Conservation (phyloP, 2,888 invertebrate species). For the Drosophila borealis region DNA sequence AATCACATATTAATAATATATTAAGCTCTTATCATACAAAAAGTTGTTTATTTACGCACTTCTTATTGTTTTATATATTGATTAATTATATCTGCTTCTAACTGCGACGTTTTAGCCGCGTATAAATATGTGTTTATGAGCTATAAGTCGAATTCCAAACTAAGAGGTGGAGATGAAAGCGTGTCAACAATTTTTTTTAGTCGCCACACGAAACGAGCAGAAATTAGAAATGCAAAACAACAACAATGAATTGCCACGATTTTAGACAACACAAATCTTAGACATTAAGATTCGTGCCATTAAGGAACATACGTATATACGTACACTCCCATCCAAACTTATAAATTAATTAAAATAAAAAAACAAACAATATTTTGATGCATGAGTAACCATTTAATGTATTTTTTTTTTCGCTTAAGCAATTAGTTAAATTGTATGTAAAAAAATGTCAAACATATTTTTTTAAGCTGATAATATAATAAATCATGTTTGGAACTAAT, state of each 20-base stretch:
- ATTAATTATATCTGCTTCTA: not conserved
- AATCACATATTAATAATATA: too few relatives aligned
- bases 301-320: too few relatives aligned
- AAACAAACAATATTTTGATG: not conserved
- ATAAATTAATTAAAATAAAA: too few relatives aligned
- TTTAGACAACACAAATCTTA: too few relatives aligned
- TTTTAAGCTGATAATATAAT: constrained; percentile 3
- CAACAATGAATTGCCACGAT: not conserved
- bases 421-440: not conserved
- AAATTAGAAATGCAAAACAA: not conserved
- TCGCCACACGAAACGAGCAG: not conserved
- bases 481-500: constrained; percentile 18
- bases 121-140: too few relatives aligned
- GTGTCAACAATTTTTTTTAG: not conserved
- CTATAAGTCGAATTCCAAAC: not conserved
- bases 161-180: not conserved
- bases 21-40: too few relatives aligned
- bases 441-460: constrained; percentile 1
- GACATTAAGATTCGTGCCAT: too few relatives aligned
- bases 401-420: not conserved
- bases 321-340: too few relatives aligned
- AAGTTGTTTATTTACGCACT: not conserved
- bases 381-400: not conserved
- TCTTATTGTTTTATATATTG: not conserved
- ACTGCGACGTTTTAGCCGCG: not conserved